Base-by-base conservation (phyloP, 2,113 vertebrate genomes). In the Agelaius tricolor region DNA sequence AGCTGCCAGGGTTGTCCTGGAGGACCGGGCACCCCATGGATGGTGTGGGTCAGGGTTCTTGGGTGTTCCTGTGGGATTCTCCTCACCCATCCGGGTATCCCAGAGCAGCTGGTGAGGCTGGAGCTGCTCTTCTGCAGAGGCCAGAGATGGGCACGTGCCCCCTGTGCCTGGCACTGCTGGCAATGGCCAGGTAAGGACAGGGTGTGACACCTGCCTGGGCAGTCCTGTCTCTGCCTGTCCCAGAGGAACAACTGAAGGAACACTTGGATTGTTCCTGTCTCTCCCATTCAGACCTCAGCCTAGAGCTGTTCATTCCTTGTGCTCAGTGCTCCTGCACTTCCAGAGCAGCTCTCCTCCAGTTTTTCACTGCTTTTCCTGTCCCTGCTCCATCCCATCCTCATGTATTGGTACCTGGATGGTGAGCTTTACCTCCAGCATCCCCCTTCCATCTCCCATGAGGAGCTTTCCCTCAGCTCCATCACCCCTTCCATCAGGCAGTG, bases 51-150 rank as follows among this genome's bases (percentile, higher is more conserved):
- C 27, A 54, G 78, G 77, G 39, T 15, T 0, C 31, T 20, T 7
- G 55, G 6, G 18, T 6, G 3, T 54, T 57, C 61, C 27, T 1
- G 4, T 18, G 33, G 31, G 58, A 2, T 15, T 39, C 49, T 90
- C 49, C 43, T 83, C 80, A 20, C 31, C 44, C 84, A 10, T 9
- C 28, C 67, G 16, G 72, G 30, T 39, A 1, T n/a, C 75, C 52
- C 62, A 8, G 8, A 35, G 0, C 1, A 6, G 46, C 4, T 52
- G 85, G 19, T 43, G 62, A 0, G 0, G 5, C 5, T 7, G 46
- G 7, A 10, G 39, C 33, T 13, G 78, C 39, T 67, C 47, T 65
- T 44, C n/a, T 73, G 13, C 24, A 6, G 52, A 30, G 58, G n/a
- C 26, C 63, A 15, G 43, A 37, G 65, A 7, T 4, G 20, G 39